A percentile compares a stretch with the other conserved stretches of the same genome.
Evolutionary conservation across 2,888 invertebrate genomes (phyloP).

Genomic region (Meiosimyza decipiens): DNA sequence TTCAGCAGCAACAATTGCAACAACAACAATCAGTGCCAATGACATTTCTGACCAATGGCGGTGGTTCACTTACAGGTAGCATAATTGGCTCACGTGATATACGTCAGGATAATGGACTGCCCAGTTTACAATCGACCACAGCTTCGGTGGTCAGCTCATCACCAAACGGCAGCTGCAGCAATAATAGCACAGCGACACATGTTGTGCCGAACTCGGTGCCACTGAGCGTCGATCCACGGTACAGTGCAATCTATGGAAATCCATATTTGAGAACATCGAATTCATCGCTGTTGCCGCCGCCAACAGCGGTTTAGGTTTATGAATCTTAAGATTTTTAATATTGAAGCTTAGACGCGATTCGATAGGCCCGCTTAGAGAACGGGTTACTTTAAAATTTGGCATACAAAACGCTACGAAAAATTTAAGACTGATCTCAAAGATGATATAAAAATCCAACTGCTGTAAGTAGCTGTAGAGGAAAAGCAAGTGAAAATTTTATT

Average conservation of each 20-base stretch:
- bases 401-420: constrained; percentile 11
- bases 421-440: constrained; percentile 55
- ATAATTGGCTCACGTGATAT: constrained; percentile 64
- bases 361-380: background rate
- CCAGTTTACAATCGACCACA: constrained; percentile 64
- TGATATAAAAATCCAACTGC: constrained; percentile 15
- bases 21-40: constrained; percentile 60
- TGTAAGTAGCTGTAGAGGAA: too few relatives aligned
- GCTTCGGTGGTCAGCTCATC: constrained; percentile 66
- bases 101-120: constrained; percentile 66
- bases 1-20: constrained; percentile 58
- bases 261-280: constrained; percentile 82
- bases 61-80: constrained; percentile 64
- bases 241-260: constrained; percentile 90
- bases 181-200: constrained; percentile 64
- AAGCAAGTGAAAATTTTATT: background rate
- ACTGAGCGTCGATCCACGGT: constrained; percentile 80
- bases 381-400: background rate
- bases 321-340: background rate
- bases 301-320: constrained; percentile 68
- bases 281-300: constrained; percentile 70
- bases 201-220: constrained; percentile 53
- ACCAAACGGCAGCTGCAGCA: constrained; percentile 66
- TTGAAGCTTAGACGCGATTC: background rate
- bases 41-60: constrained; percentile 62